phyloP scores from a whole-genome alignment of 2,797 vertebrate species.

The Petrocephalus sullivani region DNA sequence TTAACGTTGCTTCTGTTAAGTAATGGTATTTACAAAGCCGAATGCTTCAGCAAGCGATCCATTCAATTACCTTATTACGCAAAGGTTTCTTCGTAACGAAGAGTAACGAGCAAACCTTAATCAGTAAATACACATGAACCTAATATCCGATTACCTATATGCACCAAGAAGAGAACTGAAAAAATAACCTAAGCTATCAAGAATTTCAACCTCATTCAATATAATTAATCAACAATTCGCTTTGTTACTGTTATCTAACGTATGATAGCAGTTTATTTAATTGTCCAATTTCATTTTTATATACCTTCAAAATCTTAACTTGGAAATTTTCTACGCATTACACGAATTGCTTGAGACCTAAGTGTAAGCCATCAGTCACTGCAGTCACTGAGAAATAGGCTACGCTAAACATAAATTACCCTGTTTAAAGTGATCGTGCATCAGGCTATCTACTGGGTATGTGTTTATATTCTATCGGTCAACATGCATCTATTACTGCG shows the following conservation, averaged over 20 bases:
- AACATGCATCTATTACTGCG: background rate
- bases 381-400: background rate
- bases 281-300: background rate
- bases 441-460: background rate
- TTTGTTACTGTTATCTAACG: background rate
- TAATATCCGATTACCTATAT: background rate
- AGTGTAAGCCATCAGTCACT: background rate
- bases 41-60: background rate
- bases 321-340: background rate
- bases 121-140: background rate
- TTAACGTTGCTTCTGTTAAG: background rate
- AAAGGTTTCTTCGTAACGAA: background rate
- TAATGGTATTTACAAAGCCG: background rate
- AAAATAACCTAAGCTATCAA: background rate
- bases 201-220: background rate
- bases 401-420: background rate
- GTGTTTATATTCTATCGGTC: background rate
- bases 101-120: background rate
- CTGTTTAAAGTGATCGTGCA: background rate
- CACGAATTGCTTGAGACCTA: background rate
- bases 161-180: background rate
- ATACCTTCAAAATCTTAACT: background rate
- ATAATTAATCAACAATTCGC: background rate
- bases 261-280: background rate
- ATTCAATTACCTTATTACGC: background rate